Evolutionary conservation across 2,113 vertebrate species (phyloP), one percentile per base, ranked within the genome.

Genomic region (Lycaon pictus): DNA sequence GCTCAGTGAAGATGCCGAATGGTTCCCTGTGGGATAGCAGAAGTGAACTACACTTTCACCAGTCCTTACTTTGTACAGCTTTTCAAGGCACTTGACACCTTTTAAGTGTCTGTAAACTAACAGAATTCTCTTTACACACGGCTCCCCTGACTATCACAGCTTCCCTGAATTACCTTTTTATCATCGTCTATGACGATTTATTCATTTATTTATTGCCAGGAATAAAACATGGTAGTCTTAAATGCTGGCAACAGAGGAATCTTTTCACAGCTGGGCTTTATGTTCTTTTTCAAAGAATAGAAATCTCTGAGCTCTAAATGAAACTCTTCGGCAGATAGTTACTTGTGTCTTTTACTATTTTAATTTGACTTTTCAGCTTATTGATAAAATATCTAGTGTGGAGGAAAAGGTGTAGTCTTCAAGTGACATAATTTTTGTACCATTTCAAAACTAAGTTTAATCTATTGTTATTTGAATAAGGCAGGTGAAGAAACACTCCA

Each of bases 41-140:
- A 81, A 85, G 35, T 29, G 43, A 92, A 55, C 95, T 97, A 91
- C 43, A 87, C 94, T 98, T 98, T 97, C 72, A 98, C 94, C 93
- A 10, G 84, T 81, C 97, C 97, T 98, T 93, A 67, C 95, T 98
- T 97, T 98, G 93, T 94, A 95, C 95, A 95, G 93, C 90, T 98
- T 97, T 94, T 98, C 92, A 97, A 98, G 97, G 88, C 98, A 98
- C 96, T 98, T 98, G 98, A 97, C 98, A 98, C 97, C 43, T 98
- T 98, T 98, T 96, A 98, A 98, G 96, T 98, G 95, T 97, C 95
- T 98, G 96, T 98, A 98, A 98, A 97, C 97, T 98, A 97, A 83
- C 60, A 97, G 96, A 98, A 88, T 90, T 81, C 94, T 97, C 95
- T 81, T 97, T 98, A 96, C 67, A 82, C 79, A 85, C 10, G 35